Evolutionary conservation across 2,113 vertebrate genomes (phyloP).

Genomic region (Pseudorasbora parva): DNA sequence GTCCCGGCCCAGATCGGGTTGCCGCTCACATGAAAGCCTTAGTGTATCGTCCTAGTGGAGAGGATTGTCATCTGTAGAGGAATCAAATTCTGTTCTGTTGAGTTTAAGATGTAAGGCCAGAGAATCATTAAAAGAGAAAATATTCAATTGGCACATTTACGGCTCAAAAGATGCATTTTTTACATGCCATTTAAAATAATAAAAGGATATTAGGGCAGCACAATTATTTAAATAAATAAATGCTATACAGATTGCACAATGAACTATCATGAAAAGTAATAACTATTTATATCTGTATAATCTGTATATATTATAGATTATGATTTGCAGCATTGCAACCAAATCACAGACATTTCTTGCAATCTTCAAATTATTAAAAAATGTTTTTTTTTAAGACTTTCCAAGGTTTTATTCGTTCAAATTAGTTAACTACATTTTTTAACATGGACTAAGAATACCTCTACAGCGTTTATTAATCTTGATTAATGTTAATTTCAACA

Average conservation of each 20-base stretch:
- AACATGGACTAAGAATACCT: no score
- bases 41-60: constrained; percentile 48
- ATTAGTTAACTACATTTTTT: no score
- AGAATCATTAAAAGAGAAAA: background rate
- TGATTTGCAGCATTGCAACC: background rate
- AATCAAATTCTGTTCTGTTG: background rate
- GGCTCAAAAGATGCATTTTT: background rate
- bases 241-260: background rate
- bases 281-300: background rate
- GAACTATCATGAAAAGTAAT: background rate
- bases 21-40: constrained; percentile 58
- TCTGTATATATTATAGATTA: no score
- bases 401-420: no score
- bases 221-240: background rate
- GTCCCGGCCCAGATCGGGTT: constrained; percentile 60
- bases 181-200: background rate
- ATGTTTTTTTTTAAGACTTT: no score
- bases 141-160: background rate
- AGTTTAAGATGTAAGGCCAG: background rate
- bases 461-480: no score
- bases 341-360: background rate
- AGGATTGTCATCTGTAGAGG: background rate
- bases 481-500: no score
- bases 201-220: background rate
- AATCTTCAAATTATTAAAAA: no score